Evolutionary conservation across 2,797 vertebrate genomes (phyloP), one percentile per base, ranked within the genome.

Genomic region (Manis crassicaudata): DNA sequence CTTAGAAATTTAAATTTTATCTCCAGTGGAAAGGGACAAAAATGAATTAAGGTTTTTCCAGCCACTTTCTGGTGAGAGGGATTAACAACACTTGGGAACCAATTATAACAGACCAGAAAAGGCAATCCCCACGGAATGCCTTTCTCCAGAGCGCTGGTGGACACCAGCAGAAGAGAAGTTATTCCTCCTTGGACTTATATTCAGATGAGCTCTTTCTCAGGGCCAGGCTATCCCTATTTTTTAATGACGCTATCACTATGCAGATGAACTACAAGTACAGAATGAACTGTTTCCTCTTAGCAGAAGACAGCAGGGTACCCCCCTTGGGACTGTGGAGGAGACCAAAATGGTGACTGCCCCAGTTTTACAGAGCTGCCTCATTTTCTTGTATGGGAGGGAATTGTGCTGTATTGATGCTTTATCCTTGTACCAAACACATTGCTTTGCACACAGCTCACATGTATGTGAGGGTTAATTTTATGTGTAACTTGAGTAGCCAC

Each of bases 1-100:
- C 63, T 76, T 68, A 94, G 46, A 35, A 65, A 72, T 72, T 97
- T 88, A 96, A 92, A 95, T 72, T 54, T 81, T 65, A 72, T 81
- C 86, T 96, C 88, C 75, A 79, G 63, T 62, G 46, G 72, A 56
- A 88, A 96, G 43, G 13, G 35, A 40, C 56, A 54, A 76, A 89
- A 85, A 83, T 76, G 37, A 92, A 65, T 89, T 82, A 65, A 60
- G 70, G 65, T 95, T 94, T 46, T 97, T 90, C 88, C 5, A 79
- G 84, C 37, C 73, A 73, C 67, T 85, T 93, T 92, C 63, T 92
- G 54, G 29, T 88, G 52, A 92, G 85, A 81, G 43, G 29, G 21
- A 90, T 79, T 67, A 60, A 58, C 16, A 58, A 12, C 56, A 54
- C 63, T 90, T 82, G 62, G 80, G 94, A 90, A 81, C 37, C 56